These are phyloP conservation scores for Dolichotis patagonum DNA, from an alignment of 2,113 vertebrate species.

Conservation along the genomic window DNA sequence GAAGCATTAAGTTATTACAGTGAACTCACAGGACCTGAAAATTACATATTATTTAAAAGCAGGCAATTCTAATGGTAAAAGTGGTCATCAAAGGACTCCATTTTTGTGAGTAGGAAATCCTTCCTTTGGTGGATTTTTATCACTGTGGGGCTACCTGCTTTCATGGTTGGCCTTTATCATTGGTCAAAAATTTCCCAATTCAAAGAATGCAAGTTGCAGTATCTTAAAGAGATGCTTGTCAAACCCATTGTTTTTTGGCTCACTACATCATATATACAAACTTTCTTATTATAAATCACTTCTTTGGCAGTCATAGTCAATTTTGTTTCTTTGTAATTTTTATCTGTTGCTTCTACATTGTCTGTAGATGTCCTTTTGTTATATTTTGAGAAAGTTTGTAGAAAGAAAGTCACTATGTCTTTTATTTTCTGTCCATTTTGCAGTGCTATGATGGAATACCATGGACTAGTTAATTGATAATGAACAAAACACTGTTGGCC, in stretches of 20 bases:
- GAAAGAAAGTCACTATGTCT: background rate
- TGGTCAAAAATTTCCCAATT: background rate
- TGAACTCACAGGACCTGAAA: background rate
- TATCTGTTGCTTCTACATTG: background rate
- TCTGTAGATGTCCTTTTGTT: background rate
- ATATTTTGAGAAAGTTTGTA: background rate
- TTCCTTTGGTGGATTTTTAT: background rate
- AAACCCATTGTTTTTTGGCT: background rate
- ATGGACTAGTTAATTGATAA: background rate
- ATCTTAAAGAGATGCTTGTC: background rate
- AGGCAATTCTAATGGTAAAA: background rate
- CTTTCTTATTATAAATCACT: background rate
- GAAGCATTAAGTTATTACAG: background rate
- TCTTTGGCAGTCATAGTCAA: background rate
- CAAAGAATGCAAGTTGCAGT: background rate
- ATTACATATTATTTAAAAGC: constrained; percentile 13
- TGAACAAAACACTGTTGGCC: background rate
- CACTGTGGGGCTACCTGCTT: background rate
- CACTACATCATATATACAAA: constrained; percentile 47
- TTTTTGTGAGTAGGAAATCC: background rate
- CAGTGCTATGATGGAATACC: background rate
- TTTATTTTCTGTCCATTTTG: background rate
- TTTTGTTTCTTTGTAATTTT: background rate
- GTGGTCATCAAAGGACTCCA: background rate
- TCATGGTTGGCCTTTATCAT: background rate